Percentiles rank a stretch among this genome's conserved stretches.
Conservation (phyloP, 2,888 invertebrate genomes). For the Andrena chrysosceles region DNA sequence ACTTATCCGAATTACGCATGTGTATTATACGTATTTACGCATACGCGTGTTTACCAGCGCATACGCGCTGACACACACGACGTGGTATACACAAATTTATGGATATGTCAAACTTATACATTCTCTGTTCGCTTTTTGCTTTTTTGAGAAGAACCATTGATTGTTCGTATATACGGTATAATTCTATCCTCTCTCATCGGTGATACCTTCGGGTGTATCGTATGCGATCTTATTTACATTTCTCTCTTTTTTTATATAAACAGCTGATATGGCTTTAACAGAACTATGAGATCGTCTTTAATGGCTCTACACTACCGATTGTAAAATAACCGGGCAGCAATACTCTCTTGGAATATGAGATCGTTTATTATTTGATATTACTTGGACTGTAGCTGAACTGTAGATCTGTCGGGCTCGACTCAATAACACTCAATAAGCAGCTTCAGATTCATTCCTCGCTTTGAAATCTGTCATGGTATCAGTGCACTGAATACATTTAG, state of each 20-base stretch:
- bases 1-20: constrained; percentile 26
- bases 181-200: not conserved
- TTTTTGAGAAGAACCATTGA: not conserved
- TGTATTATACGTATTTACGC: constrained; percentile 31
- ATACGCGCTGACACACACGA: not conserved
- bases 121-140: not conserved
- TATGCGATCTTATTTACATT: not conserved
- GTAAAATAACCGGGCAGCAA: not conserved
- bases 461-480: constrained; percentile 39
- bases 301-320: not conserved
- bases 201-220: constrained; percentile 12
- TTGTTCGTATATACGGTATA: not conserved
- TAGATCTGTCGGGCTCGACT: not conserved
- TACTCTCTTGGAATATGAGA: not conserved
- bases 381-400: constrained; percentile 15
- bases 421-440: constrained; percentile 11
- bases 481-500: constrained; percentile 10
- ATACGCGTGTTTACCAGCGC: not conserved
- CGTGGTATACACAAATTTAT: constrained; percentile 7
- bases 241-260: not conserved
- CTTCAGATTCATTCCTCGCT: constrained; percentile 18
- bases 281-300: not conserved
- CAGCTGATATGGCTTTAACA: not conserved
- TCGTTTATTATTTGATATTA: constrained; percentile 3
- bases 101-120: constrained; percentile 1